phyloP scores from a whole-genome alignment of 2,888 invertebrate species.

The Conistra vaccinii region DNA sequence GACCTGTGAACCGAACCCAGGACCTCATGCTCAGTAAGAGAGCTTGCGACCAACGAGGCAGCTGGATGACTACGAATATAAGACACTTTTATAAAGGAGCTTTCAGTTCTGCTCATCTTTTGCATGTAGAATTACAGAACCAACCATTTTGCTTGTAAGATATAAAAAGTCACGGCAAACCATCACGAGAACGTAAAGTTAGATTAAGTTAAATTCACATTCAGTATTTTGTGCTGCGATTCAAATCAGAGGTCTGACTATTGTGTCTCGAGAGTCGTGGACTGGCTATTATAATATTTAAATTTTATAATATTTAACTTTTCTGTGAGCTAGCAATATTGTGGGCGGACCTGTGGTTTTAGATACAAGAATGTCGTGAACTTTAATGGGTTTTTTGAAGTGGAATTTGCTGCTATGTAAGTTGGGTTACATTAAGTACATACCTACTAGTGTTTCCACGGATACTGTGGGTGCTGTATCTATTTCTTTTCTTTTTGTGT shows the following conservation, averaged over 20 bases:
- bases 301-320: conserved; percentile 68
- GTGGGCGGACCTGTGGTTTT: conserved; percentile 58
- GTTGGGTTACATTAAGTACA: not conserved
- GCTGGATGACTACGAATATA: not conserved
- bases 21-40: too few species aligned
- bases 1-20: too few species aligned
- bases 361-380: conserved; percentile 15
- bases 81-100: not conserved
- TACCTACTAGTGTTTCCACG: not conserved
- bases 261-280: conserved; percentile 66
- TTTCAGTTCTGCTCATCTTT: not conserved
- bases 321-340: conserved; percentile 49
- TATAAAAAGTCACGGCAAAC: conserved; percentile 40
- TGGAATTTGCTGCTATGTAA: not conserved
- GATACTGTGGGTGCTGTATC: too few species aligned
- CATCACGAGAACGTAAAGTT: conserved; percentile 46
- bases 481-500: too few species aligned
- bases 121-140: not conserved
- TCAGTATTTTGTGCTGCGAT: conserved; percentile 65
- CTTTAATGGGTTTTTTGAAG: conserved; percentile 11
- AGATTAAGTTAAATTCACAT: conserved; percentile 66
- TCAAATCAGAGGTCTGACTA: conserved; percentile 68
- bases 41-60: too few species aligned
- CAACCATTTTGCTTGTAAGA: conserved; percentile 23
- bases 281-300: conserved; percentile 72